These are phyloP conservation scores for Lophotis ruficrista DNA, from an alignment of 2,113 vertebrate species.

Conservation along the genomic window DNA sequence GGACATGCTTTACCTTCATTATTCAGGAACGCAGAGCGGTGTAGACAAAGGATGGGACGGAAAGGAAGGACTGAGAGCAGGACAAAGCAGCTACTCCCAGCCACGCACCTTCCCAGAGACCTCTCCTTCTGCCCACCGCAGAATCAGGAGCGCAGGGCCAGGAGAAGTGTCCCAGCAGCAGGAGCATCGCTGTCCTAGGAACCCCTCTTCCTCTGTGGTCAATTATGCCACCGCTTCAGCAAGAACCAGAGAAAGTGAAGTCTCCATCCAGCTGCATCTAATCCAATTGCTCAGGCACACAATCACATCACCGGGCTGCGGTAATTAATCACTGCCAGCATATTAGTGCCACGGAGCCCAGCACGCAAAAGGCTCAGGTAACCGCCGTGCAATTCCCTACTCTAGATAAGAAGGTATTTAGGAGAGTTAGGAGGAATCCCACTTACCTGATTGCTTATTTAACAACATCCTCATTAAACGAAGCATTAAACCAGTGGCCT, in stretches of 20 bases:
- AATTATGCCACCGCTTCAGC: background rate
- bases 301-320: constrained; percentile 7
- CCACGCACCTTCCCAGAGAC: accelerated
- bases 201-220: background rate
- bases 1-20: background rate
- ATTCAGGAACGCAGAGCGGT: background rate
- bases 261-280: background rate
- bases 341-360: background rate
- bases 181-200: background rate
- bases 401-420: background rate
- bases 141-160: background rate
- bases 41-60: background rate
- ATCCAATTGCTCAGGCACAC: constrained; percentile 55
- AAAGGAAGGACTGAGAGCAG: background rate
- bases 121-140: background rate
- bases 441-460: constrained; percentile 20
- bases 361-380: background rate
- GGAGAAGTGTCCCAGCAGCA: background rate
- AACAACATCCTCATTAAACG: background rate
- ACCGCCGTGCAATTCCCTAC: background rate
- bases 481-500: background rate
- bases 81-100: background rate
- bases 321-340: constrained; percentile 54
- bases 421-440: background rate
- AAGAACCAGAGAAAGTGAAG: constrained; percentile 25